Conservation (phyloP, 1,140 invertebrate species). For the Thaumetopoea pityocampa region DNA sequence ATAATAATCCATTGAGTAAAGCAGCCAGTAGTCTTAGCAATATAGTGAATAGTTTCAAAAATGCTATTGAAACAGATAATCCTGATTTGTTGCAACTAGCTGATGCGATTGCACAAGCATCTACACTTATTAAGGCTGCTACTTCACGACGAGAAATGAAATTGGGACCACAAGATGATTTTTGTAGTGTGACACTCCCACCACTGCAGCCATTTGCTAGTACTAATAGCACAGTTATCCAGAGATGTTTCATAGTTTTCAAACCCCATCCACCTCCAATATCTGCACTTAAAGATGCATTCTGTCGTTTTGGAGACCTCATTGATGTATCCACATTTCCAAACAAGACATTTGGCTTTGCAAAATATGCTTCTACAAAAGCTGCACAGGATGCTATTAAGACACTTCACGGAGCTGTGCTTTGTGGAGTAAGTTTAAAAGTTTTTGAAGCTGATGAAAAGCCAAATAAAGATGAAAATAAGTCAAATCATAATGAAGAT, state of each 20-base stretch:
- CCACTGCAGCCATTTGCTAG: conserved; percentile 83
- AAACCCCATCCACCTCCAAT: conserved; percentile 88
- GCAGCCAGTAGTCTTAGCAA: conserved; percentile 49
- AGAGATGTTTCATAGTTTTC: conserved; percentile 83
- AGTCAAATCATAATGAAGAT: conserved; percentile 28
- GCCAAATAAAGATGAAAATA: conserved; percentile 33
- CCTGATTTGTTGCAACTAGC: conserved; percentile 51
- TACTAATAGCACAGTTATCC: conserved; percentile 46
- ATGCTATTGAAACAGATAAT: conserved; percentile 39
- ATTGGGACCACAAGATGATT: conserved; percentile 18
- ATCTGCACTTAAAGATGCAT: conserved; percentile 90
- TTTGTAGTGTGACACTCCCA: conserved; percentile 82
- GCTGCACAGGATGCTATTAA: conserved; percentile 88
- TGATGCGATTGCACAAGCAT: conserved; percentile 61
- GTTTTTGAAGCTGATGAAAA: conserved; percentile 92
- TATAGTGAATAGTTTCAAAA: conserved; percentile 60
- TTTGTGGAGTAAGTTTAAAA: conserved; percentile 89
- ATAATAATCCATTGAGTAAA: conserved; percentile 45
- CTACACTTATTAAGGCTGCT: conserved; percentile 54
- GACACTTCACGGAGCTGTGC: conserved; percentile 85
- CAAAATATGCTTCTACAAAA: conserved; percentile 87
- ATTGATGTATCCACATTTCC: conserved; percentile 93
- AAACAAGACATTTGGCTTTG: conserved; percentile 94
- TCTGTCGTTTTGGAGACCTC: conserved; percentile 94
- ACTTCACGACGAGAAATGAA: conserved; percentile 28